phyloP scores from a whole-genome alignment of 2,797 vertebrate genomes.

The Macropodus opercularis region DNA sequence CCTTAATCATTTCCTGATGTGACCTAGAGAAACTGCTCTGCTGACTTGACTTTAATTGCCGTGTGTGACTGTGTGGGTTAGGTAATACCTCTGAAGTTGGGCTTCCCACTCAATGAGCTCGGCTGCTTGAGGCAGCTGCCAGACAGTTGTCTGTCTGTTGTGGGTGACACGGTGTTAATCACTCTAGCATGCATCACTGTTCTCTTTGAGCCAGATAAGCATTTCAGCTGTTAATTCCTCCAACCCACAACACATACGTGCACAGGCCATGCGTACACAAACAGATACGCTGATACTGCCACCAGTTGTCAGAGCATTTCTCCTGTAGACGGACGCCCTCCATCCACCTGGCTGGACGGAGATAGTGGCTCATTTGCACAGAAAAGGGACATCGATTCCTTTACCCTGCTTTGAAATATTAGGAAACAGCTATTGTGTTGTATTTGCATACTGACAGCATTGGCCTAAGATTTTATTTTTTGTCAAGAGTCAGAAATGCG shows the following conservation, averaged over 20 bases:
- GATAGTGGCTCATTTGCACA: neutral
- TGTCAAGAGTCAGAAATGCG: too few relatives aligned
- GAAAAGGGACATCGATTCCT: too few relatives aligned
- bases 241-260: conserved; percentile 2
- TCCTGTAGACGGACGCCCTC: conserved; percentile 39
- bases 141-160: conserved; percentile 68
- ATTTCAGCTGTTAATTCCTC: conserved; percentile 66
- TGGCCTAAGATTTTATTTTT: conserved; percentile 6
- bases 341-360: conserved; percentile 46
- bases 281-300: conserved; percentile 13
- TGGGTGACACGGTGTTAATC: conserved; percentile 69
- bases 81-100: conserved; percentile 39
- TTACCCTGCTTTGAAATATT: conserved; percentile 12
- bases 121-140: conserved; percentile 64
- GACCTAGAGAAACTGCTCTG: conserved; percentile 27
- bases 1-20: conserved; percentile 28
- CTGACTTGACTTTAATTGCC: conserved; percentile 43
- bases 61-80: conserved; percentile 26
- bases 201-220: conserved; percentile 45
- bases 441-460: neutral
- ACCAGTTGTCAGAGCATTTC: conserved; percentile 52
- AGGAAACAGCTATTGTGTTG: conserved; percentile 1
- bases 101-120: conserved; percentile 36
- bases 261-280: conserved; percentile 19
- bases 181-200: conserved; percentile 43